Conservation (phyloP, 2,888 invertebrate species). For the Dicycla oo region DNA sequence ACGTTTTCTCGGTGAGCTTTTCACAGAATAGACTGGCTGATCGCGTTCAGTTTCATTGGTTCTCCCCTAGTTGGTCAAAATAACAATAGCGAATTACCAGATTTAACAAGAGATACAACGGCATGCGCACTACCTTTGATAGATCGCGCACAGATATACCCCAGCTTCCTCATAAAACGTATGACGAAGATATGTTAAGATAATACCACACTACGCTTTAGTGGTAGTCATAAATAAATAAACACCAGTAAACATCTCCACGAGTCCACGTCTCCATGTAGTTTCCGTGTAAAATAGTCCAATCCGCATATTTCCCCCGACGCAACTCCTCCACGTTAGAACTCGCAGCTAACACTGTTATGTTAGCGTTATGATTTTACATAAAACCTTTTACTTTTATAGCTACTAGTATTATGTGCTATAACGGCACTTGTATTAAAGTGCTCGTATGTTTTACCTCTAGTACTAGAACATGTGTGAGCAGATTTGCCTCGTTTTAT, state of each 20-base stretch:
- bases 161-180: neutral
- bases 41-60: no score
- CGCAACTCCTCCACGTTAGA: slow-evolving; percentile 26
- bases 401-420: slow-evolving; percentile 51
- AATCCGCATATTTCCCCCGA: slow-evolving; percentile 61
- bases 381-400: slow-evolving; percentile 60
- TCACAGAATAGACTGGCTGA: no score
- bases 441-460: slow-evolving; percentile 57
- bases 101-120: no score
- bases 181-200: slow-evolving; percentile 1
- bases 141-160: no score
- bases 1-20: no score
- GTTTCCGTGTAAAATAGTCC: slow-evolving; percentile 35
- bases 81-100: neutral
- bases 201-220: neutral
- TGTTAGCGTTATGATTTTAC: slow-evolving; percentile 60
- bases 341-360: slow-evolving; percentile 42
- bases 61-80: neutral
- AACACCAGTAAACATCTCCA: slow-evolving; percentile 19
- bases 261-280: no score
- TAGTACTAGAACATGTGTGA: slow-evolving; percentile 3
- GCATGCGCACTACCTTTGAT: no score
- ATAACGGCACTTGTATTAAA: slow-evolving; percentile 63
- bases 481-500: slow-evolving; percentile 22
- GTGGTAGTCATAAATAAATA: slow-evolving; percentile 45